Conservation (phyloP, 2,113 vertebrate species). For the Zosterops pallidus region DNA sequence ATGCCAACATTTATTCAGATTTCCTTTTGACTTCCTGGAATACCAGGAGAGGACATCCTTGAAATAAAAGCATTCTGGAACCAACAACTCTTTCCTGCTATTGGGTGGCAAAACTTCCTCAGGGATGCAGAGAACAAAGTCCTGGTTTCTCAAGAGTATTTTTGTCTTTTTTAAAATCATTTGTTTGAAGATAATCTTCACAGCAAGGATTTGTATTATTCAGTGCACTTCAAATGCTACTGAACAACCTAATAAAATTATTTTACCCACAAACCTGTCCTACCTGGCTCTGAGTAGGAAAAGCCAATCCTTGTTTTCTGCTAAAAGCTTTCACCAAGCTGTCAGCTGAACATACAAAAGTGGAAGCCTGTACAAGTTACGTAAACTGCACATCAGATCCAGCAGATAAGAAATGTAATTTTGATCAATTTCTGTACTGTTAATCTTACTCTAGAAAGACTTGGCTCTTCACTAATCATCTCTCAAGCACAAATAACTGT, state of each 20-base stretch:
- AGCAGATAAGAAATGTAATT: neutral
- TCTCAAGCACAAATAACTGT: neutral
- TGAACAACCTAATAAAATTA: neutral
- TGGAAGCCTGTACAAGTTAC: neutral
- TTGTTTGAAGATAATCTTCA: neutral
- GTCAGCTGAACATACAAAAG: neutral
- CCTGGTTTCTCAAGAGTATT: neutral
- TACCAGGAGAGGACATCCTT: neutral
- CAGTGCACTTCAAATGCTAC: neutral
- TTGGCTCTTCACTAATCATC: neutral
- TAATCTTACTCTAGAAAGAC: neutral
- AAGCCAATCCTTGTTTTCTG: neutral
- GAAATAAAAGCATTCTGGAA: neutral
- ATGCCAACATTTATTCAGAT: neutral
- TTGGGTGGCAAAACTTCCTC: neutral
- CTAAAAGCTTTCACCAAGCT: neutral
- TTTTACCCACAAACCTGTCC: neutral
- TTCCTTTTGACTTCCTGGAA: neutral
- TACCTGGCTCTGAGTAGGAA: neutral
- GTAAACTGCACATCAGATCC: neutral
- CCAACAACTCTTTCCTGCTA: neutral
- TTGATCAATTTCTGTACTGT: neutral
- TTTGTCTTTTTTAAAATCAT: neutral
- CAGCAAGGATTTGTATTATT: neutral
- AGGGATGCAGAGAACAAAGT: neutral